Evolutionary conservation across 2,113 vertebrate genomes (phyloP).

Genomic region (Formicarius rufipectus): DNA sequence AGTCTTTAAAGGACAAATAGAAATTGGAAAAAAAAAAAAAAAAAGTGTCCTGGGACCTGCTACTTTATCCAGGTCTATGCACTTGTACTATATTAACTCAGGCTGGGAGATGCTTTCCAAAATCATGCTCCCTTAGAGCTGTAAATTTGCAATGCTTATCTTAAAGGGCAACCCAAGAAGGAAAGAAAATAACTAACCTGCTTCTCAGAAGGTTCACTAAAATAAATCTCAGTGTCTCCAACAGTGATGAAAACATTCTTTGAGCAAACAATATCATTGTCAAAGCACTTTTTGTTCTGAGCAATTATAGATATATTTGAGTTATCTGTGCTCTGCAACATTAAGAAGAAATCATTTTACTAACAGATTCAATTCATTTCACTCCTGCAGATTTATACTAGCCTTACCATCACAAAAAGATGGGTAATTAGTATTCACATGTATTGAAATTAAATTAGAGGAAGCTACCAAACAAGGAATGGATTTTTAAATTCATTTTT

Average conservation of each 20-base stretch:
- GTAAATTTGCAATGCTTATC: conserved; percentile 4
- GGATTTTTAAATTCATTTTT: background rate
- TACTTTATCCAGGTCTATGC: background rate
- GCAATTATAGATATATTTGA: conserved; percentile 89
- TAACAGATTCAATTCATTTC: background rate
- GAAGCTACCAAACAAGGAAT: background rate
- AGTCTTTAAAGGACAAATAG: background rate
- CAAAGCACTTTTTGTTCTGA: conserved; percentile 97
- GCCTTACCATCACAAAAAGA: background rate
- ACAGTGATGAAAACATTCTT: conserved; percentile 92
- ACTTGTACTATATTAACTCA: background rate
- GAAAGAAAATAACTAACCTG: conserved; percentile 79
- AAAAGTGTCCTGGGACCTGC: background rate
- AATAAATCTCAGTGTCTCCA: conserved; percentile 91
- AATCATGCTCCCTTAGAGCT: background rate
- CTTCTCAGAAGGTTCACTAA: conserved; percentile 87
- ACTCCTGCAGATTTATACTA: background rate
- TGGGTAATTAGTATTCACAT: background rate
- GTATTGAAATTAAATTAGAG: background rate
- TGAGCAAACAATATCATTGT: conserved; percentile 96
- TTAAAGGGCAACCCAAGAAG: conserved; percentile 12
- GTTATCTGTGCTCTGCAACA: conserved; percentile 85
- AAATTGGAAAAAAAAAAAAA: background rate
- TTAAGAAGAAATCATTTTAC: conserved; percentile 49
- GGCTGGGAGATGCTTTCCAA: background rate